Evolutionary conservation across 2,888 invertebrate genomes (phyloP).

Genomic region (Erebia palarica): DNA sequence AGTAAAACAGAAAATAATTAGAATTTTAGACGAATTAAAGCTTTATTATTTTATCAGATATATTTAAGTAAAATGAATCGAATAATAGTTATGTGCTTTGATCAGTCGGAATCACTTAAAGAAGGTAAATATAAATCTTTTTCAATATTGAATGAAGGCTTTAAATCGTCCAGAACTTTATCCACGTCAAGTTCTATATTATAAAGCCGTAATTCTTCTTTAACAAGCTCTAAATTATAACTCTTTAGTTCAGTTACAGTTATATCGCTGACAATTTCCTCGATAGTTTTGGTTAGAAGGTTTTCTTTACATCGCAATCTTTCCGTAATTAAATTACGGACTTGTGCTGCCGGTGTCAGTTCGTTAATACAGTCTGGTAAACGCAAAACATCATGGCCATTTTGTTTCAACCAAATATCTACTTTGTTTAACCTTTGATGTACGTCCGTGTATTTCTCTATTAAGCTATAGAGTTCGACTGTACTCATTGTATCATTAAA

Average conservation of each 20-base stretch:
- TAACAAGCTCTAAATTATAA: constrained; percentile 13
- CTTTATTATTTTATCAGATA: no score
- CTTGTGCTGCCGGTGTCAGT: constrained; percentile 22
- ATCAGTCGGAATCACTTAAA: constrained; percentile 21
- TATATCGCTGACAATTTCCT: not conserved
- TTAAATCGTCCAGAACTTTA: constrained; percentile 17
- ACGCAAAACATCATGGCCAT: constrained; percentile 28
- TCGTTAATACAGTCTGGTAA: constrained; percentile 33
- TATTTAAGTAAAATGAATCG: no score
- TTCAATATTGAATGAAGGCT: not conserved
- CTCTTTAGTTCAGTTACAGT: not conserved
- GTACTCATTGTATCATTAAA: constrained; percentile 21
- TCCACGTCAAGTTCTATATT: constrained; percentile 27
- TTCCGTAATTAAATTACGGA: constrained; percentile 12
- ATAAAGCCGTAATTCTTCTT: constrained; percentile 25
- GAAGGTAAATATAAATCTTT: constrained; percentile 22
- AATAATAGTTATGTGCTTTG: not conserved
- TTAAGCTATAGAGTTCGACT: constrained; percentile 25
- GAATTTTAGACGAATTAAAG: no score
- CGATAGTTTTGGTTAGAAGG: not conserved
- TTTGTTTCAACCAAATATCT: constrained; percentile 27
- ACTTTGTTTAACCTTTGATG: constrained; percentile 22
- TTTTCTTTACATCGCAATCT: not conserved
- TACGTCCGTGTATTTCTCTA: constrained; percentile 27
- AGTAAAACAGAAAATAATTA: no score